Conservation (phyloP, 2,797 vertebrate species). For the Melopsittacus undulatus region DNA sequence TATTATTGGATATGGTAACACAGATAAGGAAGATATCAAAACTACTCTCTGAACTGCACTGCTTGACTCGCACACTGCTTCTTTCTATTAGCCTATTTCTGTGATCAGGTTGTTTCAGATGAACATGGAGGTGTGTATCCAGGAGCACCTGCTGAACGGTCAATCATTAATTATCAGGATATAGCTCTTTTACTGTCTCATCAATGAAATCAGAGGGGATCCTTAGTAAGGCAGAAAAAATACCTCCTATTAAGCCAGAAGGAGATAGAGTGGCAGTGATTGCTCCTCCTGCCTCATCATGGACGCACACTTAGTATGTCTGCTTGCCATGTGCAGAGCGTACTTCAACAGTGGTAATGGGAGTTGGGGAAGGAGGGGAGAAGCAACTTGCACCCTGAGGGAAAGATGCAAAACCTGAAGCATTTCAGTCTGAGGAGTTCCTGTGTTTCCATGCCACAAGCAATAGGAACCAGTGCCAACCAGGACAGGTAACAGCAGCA, state of each 20-base stretch:
- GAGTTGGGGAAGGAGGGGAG: not conserved
- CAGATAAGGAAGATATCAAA: not conserved
- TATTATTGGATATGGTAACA: not conserved
- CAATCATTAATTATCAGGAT: not conserved
- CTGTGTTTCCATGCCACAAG: not conserved
- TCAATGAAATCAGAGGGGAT: not conserved
- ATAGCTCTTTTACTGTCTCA: not conserved
- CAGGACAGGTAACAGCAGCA: not conserved
- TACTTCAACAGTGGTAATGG: not conserved
- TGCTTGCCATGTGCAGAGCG: not conserved
- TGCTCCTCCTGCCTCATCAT: not conserved
- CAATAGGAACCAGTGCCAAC: not conserved
- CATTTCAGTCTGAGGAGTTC: not conserved
- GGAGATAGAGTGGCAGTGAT: not conserved
- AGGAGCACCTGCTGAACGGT: not conserved
- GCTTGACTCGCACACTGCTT: accelerated
- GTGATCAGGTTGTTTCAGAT: not conserved
- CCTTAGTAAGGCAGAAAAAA: not conserved
- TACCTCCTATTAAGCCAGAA: not conserved
- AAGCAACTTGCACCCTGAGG: not conserved
- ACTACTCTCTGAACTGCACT: not conserved
- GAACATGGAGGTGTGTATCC: not conserved
- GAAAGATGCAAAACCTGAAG: not conserved
- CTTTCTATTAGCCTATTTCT: not conserved
- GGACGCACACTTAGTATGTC: accelerated